Evolutionary conservation across 2,113 vertebrate genomes (phyloP).

Genomic region (Zosterops lateralis): DNA sequence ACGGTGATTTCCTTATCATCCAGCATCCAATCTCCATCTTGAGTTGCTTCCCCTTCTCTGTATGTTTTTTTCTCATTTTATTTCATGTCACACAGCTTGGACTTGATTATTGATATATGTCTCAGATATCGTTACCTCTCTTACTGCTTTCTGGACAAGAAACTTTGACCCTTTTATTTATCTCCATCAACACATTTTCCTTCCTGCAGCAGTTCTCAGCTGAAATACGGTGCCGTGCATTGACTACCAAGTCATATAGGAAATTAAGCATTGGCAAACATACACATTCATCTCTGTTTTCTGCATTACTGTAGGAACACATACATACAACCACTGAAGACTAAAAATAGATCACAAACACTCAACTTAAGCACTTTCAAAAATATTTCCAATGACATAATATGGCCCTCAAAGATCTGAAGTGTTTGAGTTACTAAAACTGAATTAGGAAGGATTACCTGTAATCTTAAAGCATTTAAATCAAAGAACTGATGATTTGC

Average conservation of each 20-base stretch:
- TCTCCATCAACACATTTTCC: not conserved
- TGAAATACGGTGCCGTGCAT: not conserved
- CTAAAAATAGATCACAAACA: not conserved
- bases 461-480: not conserved
- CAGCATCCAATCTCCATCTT: not conserved
- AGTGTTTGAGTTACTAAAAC: not conserved
- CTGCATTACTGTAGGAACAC: not conserved
- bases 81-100: not conserved
- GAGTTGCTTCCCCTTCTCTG: not conserved
- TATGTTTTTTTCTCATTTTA: not conserved
- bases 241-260: not conserved
- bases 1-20: not conserved
- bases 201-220: not conserved
- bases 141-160: not conserved
- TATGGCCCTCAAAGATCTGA: not conserved
- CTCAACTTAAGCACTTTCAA: not conserved
- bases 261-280: not conserved
- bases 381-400: not conserved
- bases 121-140: not conserved
- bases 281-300: not conserved
- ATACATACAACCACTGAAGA: not conserved
- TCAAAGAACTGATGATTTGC: not conserved
- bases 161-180: not conserved
- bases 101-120: not conserved
- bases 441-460: not conserved